These are phyloP conservation scores for Sogatella furcifera DNA, from an alignment of 1,140 invertebrate genomes.

Conservation along the genomic window DNA sequence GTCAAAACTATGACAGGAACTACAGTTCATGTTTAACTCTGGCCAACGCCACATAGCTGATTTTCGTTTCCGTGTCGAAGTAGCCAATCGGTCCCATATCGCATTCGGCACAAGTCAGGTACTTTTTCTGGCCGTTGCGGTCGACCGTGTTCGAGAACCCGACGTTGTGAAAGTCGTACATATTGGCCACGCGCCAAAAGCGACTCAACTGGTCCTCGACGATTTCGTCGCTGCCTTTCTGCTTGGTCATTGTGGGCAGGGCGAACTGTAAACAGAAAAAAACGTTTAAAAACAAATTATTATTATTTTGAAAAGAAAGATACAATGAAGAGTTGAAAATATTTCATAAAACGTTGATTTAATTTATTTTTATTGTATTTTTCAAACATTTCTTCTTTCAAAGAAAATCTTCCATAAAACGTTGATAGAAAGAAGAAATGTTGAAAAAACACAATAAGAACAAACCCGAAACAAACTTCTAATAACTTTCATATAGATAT, in stretches of 20 bases:
- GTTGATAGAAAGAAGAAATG: too few relatives aligned
- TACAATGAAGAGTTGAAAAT: too few relatives aligned
- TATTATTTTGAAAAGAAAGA: too few relatives aligned
- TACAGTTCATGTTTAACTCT: neutral
- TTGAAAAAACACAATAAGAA: too few relatives aligned
- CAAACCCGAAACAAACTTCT: too few relatives aligned
- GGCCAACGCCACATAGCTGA: neutral
- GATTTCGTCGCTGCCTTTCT: neutral
- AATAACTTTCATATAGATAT: too few relatives aligned
- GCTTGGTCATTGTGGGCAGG: neutral
- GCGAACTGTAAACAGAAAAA: neutral
- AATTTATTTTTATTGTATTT: too few relatives aligned
- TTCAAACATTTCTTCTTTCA: too few relatives aligned
- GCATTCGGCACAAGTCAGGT: neutral
- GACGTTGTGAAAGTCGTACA: neutral
- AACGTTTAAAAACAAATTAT: too few relatives aligned
- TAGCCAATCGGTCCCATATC: neutral
- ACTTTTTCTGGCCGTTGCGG: neutral
- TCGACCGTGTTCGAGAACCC: neutral
- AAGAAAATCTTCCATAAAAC: too few relatives aligned
- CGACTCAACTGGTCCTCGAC: neutral
- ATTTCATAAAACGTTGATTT: too few relatives aligned
- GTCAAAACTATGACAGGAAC: too few relatives aligned
- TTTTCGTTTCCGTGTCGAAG: neutral
- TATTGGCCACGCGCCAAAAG: neutral